Percentiles rank a stretch among this genome's conserved stretches.
These are phyloP conservation scores for Meloidogyne exigua DNA, from an alignment of 1,140 invertebrate species.

Conservation along the genomic window DNA sequence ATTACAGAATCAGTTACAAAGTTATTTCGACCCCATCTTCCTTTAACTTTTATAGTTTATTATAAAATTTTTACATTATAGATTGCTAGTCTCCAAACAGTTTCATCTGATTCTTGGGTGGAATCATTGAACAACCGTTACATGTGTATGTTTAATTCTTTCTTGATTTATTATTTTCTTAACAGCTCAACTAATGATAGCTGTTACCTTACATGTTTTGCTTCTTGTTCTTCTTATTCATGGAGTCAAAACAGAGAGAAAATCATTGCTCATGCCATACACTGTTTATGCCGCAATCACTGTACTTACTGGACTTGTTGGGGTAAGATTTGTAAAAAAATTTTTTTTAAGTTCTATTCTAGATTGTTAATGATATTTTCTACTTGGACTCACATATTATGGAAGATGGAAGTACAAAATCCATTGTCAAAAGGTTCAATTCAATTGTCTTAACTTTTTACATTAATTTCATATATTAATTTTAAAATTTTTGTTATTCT, in stretches of 20 bases:
- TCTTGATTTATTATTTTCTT: slow-evolving; percentile 6
- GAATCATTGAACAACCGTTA: slow-evolving; percentile 54
- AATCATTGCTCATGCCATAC: slow-evolving; percentile 55
- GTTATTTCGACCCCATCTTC: no score
- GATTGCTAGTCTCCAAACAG: slow-evolving; percentile 44
- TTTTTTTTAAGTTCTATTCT: neutral
- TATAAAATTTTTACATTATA: slow-evolving; percentile 11
- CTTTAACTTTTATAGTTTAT: no score
- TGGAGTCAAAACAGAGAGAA: slow-evolving; percentile 52
- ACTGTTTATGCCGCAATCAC: slow-evolving; percentile 60
- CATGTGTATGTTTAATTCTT: slow-evolving; percentile 50
- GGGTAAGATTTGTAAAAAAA: slow-evolving; percentile 32
- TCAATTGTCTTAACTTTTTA: neutral
- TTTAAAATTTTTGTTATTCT: neutral
- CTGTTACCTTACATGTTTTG: slow-evolving; percentile 55
- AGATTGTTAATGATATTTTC: slow-evolving; percentile 35
- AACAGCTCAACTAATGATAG: slow-evolving; percentile 49
- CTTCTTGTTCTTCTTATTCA: slow-evolving; percentile 61
- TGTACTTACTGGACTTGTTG: slow-evolving; percentile 53
- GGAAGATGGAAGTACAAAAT: slow-evolving; percentile 23
- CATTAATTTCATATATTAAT: neutral
- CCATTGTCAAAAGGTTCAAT: slow-evolving; percentile 7
- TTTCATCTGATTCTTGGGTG: slow-evolving; percentile 55
- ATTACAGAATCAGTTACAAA: no score
- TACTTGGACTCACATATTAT: slow-evolving; percentile 33